Percentiles rank a stretch among this genome's conserved stretches.
Conservation (phyloP, 2,888 invertebrate species). For the Calameuta pallipes region DNA sequence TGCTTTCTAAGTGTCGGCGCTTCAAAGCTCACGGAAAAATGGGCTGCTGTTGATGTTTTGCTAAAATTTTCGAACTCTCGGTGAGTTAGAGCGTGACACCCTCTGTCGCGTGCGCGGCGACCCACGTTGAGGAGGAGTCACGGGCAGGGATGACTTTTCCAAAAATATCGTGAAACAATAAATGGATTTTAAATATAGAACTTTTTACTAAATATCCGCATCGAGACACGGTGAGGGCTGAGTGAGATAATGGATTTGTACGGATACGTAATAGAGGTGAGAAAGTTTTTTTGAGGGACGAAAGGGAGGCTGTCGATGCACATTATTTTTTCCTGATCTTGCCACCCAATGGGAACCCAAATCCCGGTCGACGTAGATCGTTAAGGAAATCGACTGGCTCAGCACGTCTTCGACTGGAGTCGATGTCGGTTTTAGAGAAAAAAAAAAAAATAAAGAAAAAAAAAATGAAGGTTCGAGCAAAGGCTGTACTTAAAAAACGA, state of each 20-base stretch:
- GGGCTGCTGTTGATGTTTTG: constrained; percentile 41
- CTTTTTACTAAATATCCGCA: neutral
- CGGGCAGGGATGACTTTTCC: neutral
- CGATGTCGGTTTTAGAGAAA: neutral
- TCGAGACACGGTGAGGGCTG: neutral
- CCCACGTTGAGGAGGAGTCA: neutral
- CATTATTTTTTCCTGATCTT: neutral
- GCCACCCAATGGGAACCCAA: neutral
- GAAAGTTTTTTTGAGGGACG: too few species aligned
- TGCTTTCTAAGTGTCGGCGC: constrained; percentile 31
- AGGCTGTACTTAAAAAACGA: constrained; percentile 8
- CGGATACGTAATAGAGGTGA: too few species aligned
- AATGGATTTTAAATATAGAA: constrained; percentile 5
- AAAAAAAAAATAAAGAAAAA: constrained; percentile 1
- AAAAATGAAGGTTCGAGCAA: constrained; percentile 24
- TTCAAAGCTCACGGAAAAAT: constrained; percentile 32
- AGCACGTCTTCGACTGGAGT: neutral
- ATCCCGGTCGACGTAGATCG: neutral
- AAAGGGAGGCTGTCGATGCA: too few species aligned
- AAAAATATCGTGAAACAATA: constrained; percentile 6
- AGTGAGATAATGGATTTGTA: too few species aligned
- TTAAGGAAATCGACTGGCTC: neutral
- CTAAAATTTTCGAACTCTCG: constrained; percentile 17
- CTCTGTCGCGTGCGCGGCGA: constrained; percentile 8
- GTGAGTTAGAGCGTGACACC: constrained; percentile 19